A percentile compares a stretch with the other conserved stretches of the same genome.
Conservation (phyloP, 1,140 invertebrate species). For the Diuraphis noxia region DNA sequence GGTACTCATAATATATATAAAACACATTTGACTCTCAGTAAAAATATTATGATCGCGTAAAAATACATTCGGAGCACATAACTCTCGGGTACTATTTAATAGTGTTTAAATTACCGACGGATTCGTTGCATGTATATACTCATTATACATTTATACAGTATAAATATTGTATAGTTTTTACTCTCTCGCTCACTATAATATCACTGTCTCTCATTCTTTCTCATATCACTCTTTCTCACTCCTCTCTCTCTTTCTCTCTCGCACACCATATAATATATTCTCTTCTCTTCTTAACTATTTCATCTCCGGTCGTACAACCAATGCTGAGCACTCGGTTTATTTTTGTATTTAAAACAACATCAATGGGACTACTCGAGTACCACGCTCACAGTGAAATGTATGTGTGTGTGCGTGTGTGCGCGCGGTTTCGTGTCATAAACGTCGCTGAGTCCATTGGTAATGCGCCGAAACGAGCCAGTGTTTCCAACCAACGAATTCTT, state of each 20-base stretch:
- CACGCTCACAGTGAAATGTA: background rate
- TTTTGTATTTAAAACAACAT: slow-evolving; percentile 28
- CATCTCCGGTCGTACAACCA: background rate
- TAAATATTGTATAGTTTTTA: background rate
- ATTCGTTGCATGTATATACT: background rate
- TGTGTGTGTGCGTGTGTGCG: no score
- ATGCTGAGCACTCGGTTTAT: background rate
- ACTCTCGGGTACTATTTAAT: background rate
- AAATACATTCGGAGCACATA: background rate
- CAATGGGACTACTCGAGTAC: background rate
- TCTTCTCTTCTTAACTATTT: background rate
- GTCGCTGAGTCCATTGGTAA: background rate
- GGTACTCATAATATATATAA: background rate
- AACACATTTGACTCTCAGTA: background rate
- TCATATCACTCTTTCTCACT: no score
- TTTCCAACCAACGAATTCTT: background rate
- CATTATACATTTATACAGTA: background rate
- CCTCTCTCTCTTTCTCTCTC: background rate
- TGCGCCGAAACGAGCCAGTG: slow-evolving; percentile 16
- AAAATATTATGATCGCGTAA: slow-evolving; percentile 8
- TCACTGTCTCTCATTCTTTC: background rate
- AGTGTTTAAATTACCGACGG: slow-evolving; percentile 1
- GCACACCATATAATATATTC: background rate
- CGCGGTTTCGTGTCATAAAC: slow-evolving; percentile 21
- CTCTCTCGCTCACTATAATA: background rate